Conservation (phyloP, 2,113 vertebrate genomes). For the Serilophus lunatus region DNA sequence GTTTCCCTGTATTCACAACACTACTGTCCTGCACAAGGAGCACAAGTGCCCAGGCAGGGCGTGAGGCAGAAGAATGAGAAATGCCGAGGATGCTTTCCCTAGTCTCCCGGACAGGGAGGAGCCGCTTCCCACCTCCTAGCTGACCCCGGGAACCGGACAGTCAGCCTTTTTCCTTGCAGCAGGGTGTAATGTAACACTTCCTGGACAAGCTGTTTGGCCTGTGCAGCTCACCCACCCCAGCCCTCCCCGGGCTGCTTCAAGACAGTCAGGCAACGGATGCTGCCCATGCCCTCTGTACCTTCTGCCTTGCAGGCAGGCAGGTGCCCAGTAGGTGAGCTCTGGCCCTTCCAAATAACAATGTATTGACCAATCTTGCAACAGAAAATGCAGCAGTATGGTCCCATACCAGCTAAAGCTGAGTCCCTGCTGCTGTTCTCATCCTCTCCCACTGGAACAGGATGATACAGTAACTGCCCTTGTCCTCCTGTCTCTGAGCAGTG, state of each 20-base stretch:
- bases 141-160: constrained; percentile 51
- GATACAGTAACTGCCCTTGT: accelerated
- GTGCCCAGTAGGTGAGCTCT: background rate
- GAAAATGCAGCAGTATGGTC: background rate
- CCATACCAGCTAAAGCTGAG: accelerated
- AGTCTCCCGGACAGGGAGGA: background rate
- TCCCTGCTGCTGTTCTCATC: background rate
- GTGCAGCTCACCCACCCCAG: background rate
- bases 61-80: background rate
- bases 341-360: accelerated
- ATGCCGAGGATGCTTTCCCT: constrained; percentile 40
- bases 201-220: background rate
- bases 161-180: constrained; percentile 34
- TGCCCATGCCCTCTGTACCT: background rate
- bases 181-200: constrained; percentile 19
- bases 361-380: background rate
- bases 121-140: background rate
- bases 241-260: background rate
- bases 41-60: no score
- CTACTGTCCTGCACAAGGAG: background rate
- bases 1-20: background rate
- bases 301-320: accelerated
- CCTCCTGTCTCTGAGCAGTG: background rate
- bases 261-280: no score
- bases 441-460: background rate